Evolutionary conservation across 1,140 invertebrate genomes (phyloP).

Genomic region (Varroa destructor): DNA sequence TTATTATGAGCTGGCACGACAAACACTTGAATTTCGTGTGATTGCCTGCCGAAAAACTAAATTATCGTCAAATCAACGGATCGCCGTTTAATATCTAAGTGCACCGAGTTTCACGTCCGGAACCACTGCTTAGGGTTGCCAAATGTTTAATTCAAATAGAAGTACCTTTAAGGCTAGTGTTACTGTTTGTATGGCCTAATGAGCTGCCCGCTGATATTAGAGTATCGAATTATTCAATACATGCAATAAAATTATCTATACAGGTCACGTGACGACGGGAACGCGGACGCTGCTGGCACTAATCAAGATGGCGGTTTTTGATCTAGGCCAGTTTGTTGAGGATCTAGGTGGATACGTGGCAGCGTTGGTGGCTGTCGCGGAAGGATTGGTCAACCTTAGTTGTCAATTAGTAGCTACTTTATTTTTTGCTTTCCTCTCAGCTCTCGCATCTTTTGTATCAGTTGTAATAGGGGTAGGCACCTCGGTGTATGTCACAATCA

Average conservation of each 20-base stretch:
- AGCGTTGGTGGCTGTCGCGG: not conserved
- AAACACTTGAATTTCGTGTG: too few relatives aligned
- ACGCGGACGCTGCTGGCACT: slow-evolving; percentile 7
- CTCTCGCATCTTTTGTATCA: slow-evolving; percentile 7
- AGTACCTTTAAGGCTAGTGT: too few relatives aligned
- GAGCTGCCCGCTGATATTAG: too few relatives aligned
- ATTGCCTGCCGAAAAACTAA: too few relatives aligned
- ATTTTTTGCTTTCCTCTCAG: slow-evolving; percentile 24
- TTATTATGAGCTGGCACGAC: too few relatives aligned
- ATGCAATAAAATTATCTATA: not conserved
- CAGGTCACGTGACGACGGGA: slow-evolving; percentile 17
- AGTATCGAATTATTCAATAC: too few relatives aligned
- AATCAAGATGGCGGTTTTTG: slow-evolving; percentile 1
- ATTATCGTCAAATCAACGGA: too few relatives aligned
- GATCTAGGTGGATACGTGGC: not conserved
- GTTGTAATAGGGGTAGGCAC: slow-evolving; percentile 10
- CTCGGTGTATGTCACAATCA: slow-evolving; percentile 7
- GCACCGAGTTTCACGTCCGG: too few relatives aligned
- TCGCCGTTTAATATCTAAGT: too few relatives aligned
- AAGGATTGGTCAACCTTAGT: not conserved
- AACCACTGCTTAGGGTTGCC: too few relatives aligned
- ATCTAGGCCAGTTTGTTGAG: slow-evolving; percentile 19
- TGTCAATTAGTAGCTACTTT: not conserved
- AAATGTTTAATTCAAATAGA: too few relatives aligned
- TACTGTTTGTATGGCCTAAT: too few relatives aligned